Evolutionary conservation across 2,888 invertebrate genomes (phyloP).

Genomic region (Pegoplata infirma): DNA sequence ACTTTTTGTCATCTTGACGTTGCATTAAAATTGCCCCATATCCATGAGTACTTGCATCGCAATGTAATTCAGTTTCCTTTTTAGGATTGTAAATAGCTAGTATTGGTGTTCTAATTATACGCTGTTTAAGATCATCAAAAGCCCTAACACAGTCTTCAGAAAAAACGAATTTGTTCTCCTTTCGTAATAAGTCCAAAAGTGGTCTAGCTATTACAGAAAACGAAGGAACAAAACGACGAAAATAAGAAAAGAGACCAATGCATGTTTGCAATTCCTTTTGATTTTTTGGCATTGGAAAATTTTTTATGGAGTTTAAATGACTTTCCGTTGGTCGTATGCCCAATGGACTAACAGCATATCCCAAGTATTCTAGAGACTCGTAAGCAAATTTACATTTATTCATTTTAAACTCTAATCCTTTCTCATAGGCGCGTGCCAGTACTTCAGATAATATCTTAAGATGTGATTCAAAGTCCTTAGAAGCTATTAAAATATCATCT

Average conservation of each 20-base stretch:
- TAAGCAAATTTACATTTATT: constrained; percentile 21
- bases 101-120: no score
- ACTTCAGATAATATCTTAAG: constrained; percentile 1
- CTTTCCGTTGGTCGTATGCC: constrained; percentile 19
- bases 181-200: constrained; percentile 19
- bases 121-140: not conserved
- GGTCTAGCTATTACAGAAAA: constrained; percentile 30
- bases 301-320: no score
- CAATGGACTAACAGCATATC: constrained; percentile 11
- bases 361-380: constrained; percentile 29
- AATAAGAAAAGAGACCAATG: not conserved
- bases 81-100: not conserved
- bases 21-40: no score
- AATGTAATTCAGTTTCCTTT: constrained; percentile 68
- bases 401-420: constrained; percentile 13
- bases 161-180: not conserved
- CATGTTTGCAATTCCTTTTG: not conserved
- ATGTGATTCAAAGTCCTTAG: constrained; percentile 6
- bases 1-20: constrained; percentile 62
- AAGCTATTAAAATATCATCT: no score
- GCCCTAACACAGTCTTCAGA: not conserved
- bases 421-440: not conserved
- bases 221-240: not conserved
- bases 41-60: constrained; percentile 68
- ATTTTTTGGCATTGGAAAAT: not conserved